Evolutionary conservation across 2,888 invertebrate species (phyloP), one percentile per base, ranked within the genome.

Genomic region (Drosophila parthenogenetica): DNA sequence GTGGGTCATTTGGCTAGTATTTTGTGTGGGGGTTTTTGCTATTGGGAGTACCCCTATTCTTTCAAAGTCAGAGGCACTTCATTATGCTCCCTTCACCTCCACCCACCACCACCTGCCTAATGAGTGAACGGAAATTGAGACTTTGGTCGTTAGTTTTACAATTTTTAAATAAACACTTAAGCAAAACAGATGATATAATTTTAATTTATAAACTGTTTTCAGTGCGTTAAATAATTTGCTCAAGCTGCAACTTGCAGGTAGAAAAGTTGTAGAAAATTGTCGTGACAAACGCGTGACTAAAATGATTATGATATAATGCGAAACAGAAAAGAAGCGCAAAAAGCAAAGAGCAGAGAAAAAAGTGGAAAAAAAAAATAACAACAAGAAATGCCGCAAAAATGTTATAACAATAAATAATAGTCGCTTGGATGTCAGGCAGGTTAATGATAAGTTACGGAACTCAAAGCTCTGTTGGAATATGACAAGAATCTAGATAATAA

Each of bases 91-190:
- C 16, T 13, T 5, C 22, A 13, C 13, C 35, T 35, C 11, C 19
- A 40, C 8, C 29, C 8, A 8, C 25, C 1, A n/a, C 13, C 51
- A 19, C n/a, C 22, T 45, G 66, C 58, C 50, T 78, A 81, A 81
- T 81, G 76, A 85, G 77, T 70, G 71, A 84, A 64, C 76, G 81
- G 76, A 82, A 84, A 81, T 79, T 65, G 51, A 81, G 73, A 72
- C 82, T 73, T 73, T 71, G 60, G 58, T 50, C 65, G 22, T 50
- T 58, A 35, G 45, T 35, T 19, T 17, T 39, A 55, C 14, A 17
- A 22, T 29, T 48, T 65, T 77, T 57, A 68, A 68, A 60, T 49
- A 69, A 71, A 54, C 53, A 65, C 63, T 69, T 60, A 48, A 68
- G 22, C 46, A 55, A 62, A 43, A 29, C 39, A 57, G 46, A 58